phyloP scores from a whole-genome alignment of 2,113 vertebrate species.

The Zosterops borbonicus region DNA sequence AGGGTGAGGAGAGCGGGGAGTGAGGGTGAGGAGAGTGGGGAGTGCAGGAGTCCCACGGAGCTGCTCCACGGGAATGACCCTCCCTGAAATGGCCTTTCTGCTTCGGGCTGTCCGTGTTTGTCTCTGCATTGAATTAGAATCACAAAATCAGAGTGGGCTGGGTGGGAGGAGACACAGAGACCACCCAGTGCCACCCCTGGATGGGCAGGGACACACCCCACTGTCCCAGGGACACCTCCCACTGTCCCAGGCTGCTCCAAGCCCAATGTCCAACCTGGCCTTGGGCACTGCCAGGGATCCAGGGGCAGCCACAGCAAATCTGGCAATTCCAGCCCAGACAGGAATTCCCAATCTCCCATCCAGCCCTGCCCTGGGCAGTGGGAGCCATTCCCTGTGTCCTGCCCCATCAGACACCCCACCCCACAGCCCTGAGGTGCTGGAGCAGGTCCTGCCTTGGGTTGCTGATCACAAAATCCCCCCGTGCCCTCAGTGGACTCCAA shows the following conservation, averaged over 20 bases:
- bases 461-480: rapidly evolving
- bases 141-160: background rate
- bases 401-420: no score
- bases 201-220: background rate
- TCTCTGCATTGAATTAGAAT: background rate
- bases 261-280: no score
- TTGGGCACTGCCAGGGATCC: no score
- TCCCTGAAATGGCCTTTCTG: rapidly evolving
- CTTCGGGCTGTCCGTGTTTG: rapidly evolving
- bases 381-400: no score
- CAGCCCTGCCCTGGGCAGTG: no score
- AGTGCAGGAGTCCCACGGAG: rapidly evolving
- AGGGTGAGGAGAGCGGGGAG: background rate
- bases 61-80: no score
- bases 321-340: no score
- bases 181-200: background rate
- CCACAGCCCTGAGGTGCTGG: background rate
- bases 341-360: no score
- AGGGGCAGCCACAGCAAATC: no score
- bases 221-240: no score
- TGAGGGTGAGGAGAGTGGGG: background rate
- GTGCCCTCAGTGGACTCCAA: rapidly evolving
- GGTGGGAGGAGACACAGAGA: rapidly evolving
- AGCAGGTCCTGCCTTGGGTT: background rate
- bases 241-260: no score